Percentiles rank a stretch among this genome's conserved stretches.
phyloP scores from a whole-genome alignment of 1,140 invertebrate genomes.

The Drosophila yakuba region DNA sequence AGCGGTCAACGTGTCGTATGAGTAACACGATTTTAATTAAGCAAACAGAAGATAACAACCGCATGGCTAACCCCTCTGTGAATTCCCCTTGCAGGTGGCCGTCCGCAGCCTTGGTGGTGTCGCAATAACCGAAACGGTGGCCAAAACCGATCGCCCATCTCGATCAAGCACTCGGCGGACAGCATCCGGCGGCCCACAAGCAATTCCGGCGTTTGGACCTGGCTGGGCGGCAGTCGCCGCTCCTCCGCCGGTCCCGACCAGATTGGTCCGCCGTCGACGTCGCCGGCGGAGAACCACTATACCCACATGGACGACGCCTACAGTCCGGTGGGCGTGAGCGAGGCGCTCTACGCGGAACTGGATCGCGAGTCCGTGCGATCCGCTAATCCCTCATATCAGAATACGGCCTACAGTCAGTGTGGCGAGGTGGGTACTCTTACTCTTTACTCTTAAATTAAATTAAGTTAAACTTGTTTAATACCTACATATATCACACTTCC shows the following conservation, averaged over 20 bases:
- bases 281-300: conserved; percentile 89
- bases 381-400: conserved; percentile 88
- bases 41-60: conserved; percentile 49
- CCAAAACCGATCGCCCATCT: conserved; percentile 78
- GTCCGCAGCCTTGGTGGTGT: conserved; percentile 84
- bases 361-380: conserved; percentile 86
- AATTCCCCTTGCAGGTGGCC: conserved; percentile 61
- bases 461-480: too few species aligned
- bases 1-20: conserved; percentile 63
- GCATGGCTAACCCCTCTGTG: background rate
- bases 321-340: conserved; percentile 85
- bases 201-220: conserved; percentile 88
- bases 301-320: conserved; percentile 89
- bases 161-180: conserved; percentile 82
- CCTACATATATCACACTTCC: too few species aligned
- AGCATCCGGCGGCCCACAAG: conserved; percentile 86
- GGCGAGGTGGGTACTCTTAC: conserved; percentile 85
- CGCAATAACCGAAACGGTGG: conserved; percentile 80
- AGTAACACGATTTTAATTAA: conserved; percentile 80
- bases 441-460: too few species aligned
- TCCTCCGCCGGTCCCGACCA: conserved; percentile 84
- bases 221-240: conserved; percentile 87
- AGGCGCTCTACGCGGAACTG: conserved; percentile 89
- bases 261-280: conserved; percentile 83
- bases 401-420: conserved; percentile 88